phyloP scores from a whole-genome alignment of 2,888 invertebrate genomes.

The Tanytarsus gracilentus region DNA sequence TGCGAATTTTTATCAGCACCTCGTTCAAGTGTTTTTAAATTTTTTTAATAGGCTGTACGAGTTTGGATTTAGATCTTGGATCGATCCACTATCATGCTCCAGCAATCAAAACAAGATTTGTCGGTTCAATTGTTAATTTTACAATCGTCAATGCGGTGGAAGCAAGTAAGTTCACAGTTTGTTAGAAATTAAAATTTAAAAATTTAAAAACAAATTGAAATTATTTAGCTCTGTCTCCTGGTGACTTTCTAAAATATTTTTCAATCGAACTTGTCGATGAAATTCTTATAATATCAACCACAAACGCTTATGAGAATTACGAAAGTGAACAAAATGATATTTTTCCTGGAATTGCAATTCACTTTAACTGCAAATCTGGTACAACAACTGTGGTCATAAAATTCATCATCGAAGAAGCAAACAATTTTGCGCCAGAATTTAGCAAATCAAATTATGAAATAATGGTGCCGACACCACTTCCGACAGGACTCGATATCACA shows the following conservation, averaged over 20 bases:
- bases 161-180: no score
- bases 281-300: slow-evolving; percentile 31
- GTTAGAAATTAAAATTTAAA: no score
- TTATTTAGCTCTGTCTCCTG: background rate
- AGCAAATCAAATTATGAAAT: slow-evolving; percentile 33
- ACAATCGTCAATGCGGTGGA: background rate
- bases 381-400: slow-evolving; percentile 31
- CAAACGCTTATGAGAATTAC: slow-evolving; percentile 33
- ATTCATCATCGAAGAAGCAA: slow-evolving; percentile 33
- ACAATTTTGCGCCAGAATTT: slow-evolving; percentile 34
- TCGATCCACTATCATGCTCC: no score
- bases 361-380: slow-evolving; percentile 32
- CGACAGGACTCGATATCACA: slow-evolving; percentile 34
- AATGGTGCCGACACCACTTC: slow-evolving; percentile 34
- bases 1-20: no score
- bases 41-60: no score
- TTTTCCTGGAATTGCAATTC: slow-evolving; percentile 20
- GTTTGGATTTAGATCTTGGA: no score
- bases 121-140: background rate
- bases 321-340: slow-evolving; percentile 32
- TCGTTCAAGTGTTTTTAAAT: no score
- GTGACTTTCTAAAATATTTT: slow-evolving; percentile 31
- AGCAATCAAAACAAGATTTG: background rate
- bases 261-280: slow-evolving; percentile 32
- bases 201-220: no score